Evolutionary conservation across 2,113 vertebrate genomes (phyloP), one percentile per base, ranked within the genome.

Genomic region (Macquaria ambigua): DNA sequence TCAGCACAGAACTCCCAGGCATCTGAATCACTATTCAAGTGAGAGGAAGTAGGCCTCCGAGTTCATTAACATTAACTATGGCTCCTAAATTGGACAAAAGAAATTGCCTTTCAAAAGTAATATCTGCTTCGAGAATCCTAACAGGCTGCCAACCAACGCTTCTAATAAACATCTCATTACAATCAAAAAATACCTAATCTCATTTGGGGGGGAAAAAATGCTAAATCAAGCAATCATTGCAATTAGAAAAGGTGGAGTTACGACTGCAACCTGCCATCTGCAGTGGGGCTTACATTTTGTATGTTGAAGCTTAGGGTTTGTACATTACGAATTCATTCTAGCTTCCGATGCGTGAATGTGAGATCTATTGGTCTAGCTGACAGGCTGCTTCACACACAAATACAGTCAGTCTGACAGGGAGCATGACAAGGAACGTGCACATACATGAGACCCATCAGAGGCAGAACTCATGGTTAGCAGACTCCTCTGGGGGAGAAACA

Each of bases 21-120:
- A 73, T 75, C 80, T 74, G 58, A 87, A 77, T 90, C 58, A 4
- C 82, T 78, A 79, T 85, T 87, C 83, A 83, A 80, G 81, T 20
- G 74, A 79, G 70, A 77, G 75, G 79, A 79, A 82, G 61, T 8
- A 9, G 50, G 12, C n/a, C 64, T 78, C 53, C 0, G n/a, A 77
- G 68, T 74, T 84, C 81, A 87, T 87, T 89, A 82, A 86, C 63
- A 69, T 80, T 78, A 78, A 83, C 62, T 11, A 43, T 37, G 37
- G 58, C 82, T 72, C 46, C 4, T 31, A 81, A 85, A 82, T 62
- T 62, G 85, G 73, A 85, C 74, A 78, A 75, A 80, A 59, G 52
- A 85, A 85, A 72, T n/a, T 16, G 48, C 75, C 71, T n/a, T 66
- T 76, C 52, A 43, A 53, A 67, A 46, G 56, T 6, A 59, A 56